A percentile compares a stretch with the other conserved stretches of the same genome.
phyloP scores from a whole-genome alignment of 2,797 vertebrate genomes.

The Chaenodraco wilsoni region DNA sequence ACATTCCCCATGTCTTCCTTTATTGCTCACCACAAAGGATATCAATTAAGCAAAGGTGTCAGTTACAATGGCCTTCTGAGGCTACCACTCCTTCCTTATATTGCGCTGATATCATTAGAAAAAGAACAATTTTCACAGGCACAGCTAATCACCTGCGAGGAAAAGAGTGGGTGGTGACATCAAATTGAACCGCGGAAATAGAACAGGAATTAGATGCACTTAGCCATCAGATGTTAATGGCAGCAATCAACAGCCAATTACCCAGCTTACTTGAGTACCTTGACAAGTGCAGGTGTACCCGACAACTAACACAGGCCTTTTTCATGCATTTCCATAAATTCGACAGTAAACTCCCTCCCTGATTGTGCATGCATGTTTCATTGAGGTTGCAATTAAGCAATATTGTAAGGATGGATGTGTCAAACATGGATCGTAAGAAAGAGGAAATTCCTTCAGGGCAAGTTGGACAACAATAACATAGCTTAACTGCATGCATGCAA shows the following conservation, averaged over 20 bases:
- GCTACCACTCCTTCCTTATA: conserved; percentile 58
- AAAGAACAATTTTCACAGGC: conserved; percentile 72
- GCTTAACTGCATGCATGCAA: conserved; percentile 59
- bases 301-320: conserved; percentile 68
- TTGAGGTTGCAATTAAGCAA: conserved; percentile 71
- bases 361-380: conserved; percentile 66
- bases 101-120: conserved; percentile 77
- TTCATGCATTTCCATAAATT: conserved; percentile 77
- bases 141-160: conserved; percentile 77
- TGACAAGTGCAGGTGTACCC: conserved; percentile 83
- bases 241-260: conserved; percentile 86
- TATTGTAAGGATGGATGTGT: conserved; percentile 70
- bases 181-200: conserved; percentile 81
- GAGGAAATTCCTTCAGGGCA: conserved; percentile 51
- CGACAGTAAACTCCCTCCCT: conserved; percentile 69
- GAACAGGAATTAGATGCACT: conserved; percentile 84
- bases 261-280: conserved; percentile 77
- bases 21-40: conserved; percentile 49
- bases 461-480: conserved; percentile 35
- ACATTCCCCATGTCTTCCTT: conserved; percentile 28
- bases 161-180: conserved; percentile 81
- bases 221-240: conserved; percentile 85
- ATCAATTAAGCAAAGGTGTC: conserved; percentile 68
- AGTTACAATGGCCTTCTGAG: conserved; percentile 63
- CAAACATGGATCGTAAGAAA: conserved; percentile 42